Base-by-base conservation (phyloP, 2,888 invertebrate genomes). In the Acronicta alni region DNA sequence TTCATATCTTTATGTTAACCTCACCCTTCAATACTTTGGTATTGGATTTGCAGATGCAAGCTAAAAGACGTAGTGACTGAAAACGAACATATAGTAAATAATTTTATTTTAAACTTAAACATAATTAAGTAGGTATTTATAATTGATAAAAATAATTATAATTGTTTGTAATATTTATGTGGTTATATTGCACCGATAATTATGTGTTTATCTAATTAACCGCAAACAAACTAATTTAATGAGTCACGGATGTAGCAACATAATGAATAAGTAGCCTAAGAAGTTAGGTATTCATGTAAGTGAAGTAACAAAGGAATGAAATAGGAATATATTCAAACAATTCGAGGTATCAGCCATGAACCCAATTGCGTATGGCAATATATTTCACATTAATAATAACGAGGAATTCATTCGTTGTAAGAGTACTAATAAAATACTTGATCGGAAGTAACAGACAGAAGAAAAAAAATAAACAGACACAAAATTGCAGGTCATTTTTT, bases 201-300 rank as follows among this genome's bases (percentile, higher is more conserved):
- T 3, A 43, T 35, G 38, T 43, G 4, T 51, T 63, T 65, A 65
- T 68, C 66, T 65, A 65, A 67, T 57, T 67, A 65, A 67, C 71
- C 71, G 17, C 53, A 64, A 69, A 43, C 53, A 20, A 55, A 44
- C 35, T 17, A 45, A 26, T 47, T 61, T 41, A 49, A 15, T 58
- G 49, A 67, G 20, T 47, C 30, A 66, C 7, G n/a, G n/a, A 37
- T 35, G 35, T 15, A 35, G 20, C 10, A 46, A 42, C 43, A 38
- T 8, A 17, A 26, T 9, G 26, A 62, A 44, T 42, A 48, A 63
- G 47, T 38, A 7, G 3, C 14, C 12, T 49, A 38, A 20, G 17
- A 15, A 18, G n/a, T n/a, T n/a, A 18, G n/a, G 6, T n/a, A 12
- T 32, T 23, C 6, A 8, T 16, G 15, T 15, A 38, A 12, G 15